These are phyloP conservation scores for Boulengerochromis microlepis DNA, from an alignment of 2,113 vertebrate species.

Conservation along the genomic window DNA sequence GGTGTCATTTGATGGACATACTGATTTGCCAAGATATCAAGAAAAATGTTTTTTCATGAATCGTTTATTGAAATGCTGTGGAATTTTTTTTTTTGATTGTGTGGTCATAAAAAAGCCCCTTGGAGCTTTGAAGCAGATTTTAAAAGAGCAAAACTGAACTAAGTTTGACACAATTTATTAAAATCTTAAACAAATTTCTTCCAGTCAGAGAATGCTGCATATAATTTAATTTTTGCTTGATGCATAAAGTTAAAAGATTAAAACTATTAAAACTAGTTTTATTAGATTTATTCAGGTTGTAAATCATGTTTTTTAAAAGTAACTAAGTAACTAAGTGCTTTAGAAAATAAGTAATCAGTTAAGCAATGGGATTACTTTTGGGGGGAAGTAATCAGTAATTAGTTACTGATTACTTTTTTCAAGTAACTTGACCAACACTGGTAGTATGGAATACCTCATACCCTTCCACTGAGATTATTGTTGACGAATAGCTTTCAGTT, in stretches of 20 bases:
- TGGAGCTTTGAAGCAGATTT: neutral
- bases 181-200: neutral
- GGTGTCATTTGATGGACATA: neutral
- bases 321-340: neutral
- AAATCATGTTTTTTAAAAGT: neutral
- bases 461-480: accelerated
- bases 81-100: accelerated
- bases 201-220: neutral
- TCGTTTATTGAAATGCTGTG: accelerated
- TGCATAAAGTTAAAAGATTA: accelerated
- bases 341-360: neutral
- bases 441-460: neutral
- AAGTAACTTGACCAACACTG: neutral
- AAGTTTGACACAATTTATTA: neutral
- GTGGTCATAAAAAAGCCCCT: neutral
- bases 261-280: neutral
- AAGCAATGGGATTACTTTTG: accelerated
- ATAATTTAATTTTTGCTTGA: neutral
- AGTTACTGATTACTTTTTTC: neutral
- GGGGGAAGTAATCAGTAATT: neutral
- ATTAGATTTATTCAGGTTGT: neutral
- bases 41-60: neutral
- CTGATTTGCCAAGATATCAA: neutral
- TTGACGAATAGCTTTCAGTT: neutral
- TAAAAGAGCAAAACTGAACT: neutral